Evolutionary conservation across 2,888 invertebrate species (phyloP).

Genomic region (Leucozona laternaria): DNA sequence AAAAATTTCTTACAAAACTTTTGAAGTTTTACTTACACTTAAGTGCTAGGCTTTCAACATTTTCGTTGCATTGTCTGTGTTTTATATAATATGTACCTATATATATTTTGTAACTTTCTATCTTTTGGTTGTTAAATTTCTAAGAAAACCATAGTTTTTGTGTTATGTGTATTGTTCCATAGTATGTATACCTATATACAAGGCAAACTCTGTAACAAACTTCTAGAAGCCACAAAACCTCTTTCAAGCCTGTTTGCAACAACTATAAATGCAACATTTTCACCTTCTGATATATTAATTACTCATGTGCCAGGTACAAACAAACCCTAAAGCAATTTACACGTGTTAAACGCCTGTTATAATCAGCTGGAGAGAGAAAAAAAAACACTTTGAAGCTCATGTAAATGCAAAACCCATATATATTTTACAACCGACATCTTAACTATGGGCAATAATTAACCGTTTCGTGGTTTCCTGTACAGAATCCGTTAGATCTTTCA

Average conservation of each 20-base stretch:
- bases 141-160: too few species aligned
- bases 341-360: constrained; percentile 5
- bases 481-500: constrained; percentile 24
- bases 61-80: neutral
- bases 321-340: neutral
- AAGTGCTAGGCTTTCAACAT: neutral
- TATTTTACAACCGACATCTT: constrained; percentile 43
- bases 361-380: neutral
- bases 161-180: neutral
- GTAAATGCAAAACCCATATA: constrained; percentile 32
- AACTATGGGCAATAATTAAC: constrained; percentile 52
- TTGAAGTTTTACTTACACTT: neutral
- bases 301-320: neutral
- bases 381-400: constrained; percentile 4
- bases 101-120: neutral
- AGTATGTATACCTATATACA: neutral
- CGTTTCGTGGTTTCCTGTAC: constrained; percentile 23
- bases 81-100: neutral
- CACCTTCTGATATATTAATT: constrained; percentile 7
- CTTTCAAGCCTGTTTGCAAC: neutral
- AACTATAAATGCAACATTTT: constrained; percentile 1
- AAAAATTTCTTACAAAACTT: neutral
- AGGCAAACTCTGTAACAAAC: neutral
- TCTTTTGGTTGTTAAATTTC: neutral
- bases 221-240: neutral